Conservation (phyloP, 2,888 invertebrate genomes). For the Lycaena phlaeas region DNA sequence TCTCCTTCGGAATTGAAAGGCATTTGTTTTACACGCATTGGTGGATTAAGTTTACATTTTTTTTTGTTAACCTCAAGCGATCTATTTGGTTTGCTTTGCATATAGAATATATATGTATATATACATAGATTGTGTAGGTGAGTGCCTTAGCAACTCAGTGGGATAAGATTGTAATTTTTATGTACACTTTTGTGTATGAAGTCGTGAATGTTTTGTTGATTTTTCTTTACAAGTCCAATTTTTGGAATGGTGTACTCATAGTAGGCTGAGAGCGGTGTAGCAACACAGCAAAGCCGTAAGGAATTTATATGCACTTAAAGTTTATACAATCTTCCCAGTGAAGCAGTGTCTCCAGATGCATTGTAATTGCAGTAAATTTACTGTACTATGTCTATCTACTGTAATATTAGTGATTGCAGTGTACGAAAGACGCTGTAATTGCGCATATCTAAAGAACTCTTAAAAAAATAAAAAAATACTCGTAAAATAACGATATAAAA, state of each 20-base stretch:
- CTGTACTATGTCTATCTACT: no score
- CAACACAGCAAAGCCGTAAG: constrained; percentile 3
- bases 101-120: constrained; percentile 46
- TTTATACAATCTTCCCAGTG: constrained; percentile 7
- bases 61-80: constrained; percentile 28
- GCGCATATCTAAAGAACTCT: no score
- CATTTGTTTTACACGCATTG: constrained; percentile 54
- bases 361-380: no score
- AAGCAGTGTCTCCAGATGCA: no score
- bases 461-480: no score
- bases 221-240: constrained; percentile 32
- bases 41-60: constrained; percentile 50
- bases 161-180: constrained; percentile 48
- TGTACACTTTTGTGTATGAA: constrained; percentile 9
- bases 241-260: no score
- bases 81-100: constrained; percentile 43
- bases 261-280: no score
- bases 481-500: no score
- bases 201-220: neutral
- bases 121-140: constrained; percentile 50
- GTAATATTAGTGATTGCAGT: no score
- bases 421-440: no score
- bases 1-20: constrained; percentile 60
- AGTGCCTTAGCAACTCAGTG: constrained; percentile 72
- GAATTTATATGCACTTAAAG: constrained; percentile 16